A percentile compares a stretch with the other conserved stretches of the same genome.
phyloP scores from a whole-genome alignment of 2,113 vertebrate species.

The Emydura subglobosa region DNA sequence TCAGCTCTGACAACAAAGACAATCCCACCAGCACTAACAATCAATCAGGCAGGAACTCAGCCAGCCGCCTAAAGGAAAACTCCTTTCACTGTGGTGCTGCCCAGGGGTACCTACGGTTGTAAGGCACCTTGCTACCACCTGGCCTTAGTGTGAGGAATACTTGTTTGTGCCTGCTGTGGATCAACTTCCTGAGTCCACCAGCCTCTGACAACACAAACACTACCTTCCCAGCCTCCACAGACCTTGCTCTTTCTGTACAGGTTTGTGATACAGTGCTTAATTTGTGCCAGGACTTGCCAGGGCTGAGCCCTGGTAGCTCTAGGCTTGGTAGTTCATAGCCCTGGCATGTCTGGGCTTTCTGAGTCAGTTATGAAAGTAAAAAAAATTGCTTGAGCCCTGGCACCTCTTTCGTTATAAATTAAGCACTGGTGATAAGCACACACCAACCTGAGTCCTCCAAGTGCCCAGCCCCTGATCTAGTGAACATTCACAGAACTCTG shows the following conservation, averaged over 20 bases:
- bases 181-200: neutral
- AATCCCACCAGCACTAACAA: conserved; percentile 67
- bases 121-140: neutral
- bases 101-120: neutral
- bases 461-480: neutral
- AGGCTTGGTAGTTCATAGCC: no score
- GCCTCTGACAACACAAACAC: neutral
- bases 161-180: neutral
- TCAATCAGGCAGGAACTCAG: conserved; percentile 74
- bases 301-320: no score
- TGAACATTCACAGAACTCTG: neutral
- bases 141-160: neutral
- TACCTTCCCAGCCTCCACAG: neutral
- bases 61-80: conserved; percentile 74
- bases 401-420: no score
- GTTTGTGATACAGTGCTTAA: no score
- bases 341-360: no score
- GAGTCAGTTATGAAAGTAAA: no score
- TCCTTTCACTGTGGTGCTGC: conserved; percentile 55
- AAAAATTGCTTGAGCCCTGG: no score
- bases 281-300: no score
- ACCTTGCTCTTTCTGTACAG: no score
- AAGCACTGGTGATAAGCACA: neutral
- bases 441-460: neutral
- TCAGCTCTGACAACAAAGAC: conserved; percentile 64